phyloP scores from a whole-genome alignment of 2,888 invertebrate species.

The Rosalia funebris region DNA sequence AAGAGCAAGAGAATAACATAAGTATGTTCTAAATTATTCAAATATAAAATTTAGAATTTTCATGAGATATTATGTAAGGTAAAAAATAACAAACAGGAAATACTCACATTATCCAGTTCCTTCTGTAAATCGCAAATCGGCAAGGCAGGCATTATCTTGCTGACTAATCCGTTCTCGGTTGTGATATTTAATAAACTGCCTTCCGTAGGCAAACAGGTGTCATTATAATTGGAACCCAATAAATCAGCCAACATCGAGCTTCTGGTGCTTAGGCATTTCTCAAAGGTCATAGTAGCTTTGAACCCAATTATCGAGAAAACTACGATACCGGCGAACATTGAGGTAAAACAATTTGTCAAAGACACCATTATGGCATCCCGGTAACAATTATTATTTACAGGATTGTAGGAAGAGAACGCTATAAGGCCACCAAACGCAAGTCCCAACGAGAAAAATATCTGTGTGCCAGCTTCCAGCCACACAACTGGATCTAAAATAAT shows the following conservation, averaged over 20 bases:
- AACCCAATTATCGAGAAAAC: slow-evolving; percentile 96
- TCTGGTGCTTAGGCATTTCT: slow-evolving; percentile 74
- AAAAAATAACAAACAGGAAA: too few species aligned
- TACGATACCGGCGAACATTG: slow-evolving; percentile 96
- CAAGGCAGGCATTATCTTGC: slow-evolving; percentile 72
- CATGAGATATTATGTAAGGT: too few species aligned
- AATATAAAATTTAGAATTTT: too few species aligned
- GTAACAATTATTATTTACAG: slow-evolving; percentile 95
- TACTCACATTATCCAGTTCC: slow-evolving; percentile 87
- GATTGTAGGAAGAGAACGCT: slow-evolving; percentile 96
- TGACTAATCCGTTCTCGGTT: slow-evolving; percentile 67
- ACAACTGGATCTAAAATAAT: slow-evolving; percentile 92
- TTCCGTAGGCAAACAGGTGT: slow-evolving; percentile 66
- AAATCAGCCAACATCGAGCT: slow-evolving; percentile 70
- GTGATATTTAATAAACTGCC: slow-evolving; percentile 68
- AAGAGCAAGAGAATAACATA: too few species aligned
- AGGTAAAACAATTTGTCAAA: slow-evolving; percentile 92
- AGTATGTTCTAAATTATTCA: too few species aligned
- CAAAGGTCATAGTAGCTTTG: slow-evolving; percentile 87
- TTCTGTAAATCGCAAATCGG: slow-evolving; percentile 85
- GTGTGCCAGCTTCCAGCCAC: slow-evolving; percentile 97
- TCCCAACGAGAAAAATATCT: slow-evolving; percentile 96
- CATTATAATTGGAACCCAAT: slow-evolving; percentile 66
- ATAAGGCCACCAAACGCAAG: slow-evolving; percentile 96
- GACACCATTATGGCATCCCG: slow-evolving; percentile 93